Percentiles rank a stretch among this genome's conserved stretches.
These are phyloP conservation scores for Pheosia gnoma DNA, from an alignment of 2,888 invertebrate species.

Conservation along the genomic window DNA sequence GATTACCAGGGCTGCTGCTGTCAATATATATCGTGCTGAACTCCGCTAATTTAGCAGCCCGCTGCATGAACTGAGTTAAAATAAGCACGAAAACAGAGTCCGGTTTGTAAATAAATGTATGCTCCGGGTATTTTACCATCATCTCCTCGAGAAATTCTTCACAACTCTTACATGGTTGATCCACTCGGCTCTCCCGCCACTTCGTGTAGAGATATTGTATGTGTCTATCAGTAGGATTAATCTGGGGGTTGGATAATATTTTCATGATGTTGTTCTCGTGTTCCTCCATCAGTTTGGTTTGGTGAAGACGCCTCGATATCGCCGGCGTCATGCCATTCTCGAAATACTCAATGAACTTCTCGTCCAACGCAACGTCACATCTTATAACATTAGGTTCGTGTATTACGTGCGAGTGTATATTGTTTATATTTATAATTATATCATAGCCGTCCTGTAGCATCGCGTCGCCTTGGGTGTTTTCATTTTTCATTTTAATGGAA, in stretches of 20 bases:
- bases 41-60: neutral
- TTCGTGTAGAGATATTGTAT: neutral
- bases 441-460: neutral
- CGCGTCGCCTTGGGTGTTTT: neutral
- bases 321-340: conserved; percentile 1
- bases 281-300: conserved; percentile 3
- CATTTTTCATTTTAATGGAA: neutral
- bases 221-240: neutral
- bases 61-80: neutral
- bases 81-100: neutral
- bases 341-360: neutral
- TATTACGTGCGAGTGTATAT: neutral
- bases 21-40: neutral
- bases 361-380: neutral
- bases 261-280: neutral
- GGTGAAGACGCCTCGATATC: neutral
- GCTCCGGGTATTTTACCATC: neutral
- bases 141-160: neutral
- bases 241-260: neutral
- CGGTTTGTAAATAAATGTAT: neutral
- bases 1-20: neutral
- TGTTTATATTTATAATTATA: neutral
- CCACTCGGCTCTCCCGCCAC: neutral
- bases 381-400: neutral
- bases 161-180: neutral